phyloP scores from a whole-genome alignment of 2,113 vertebrate species.

The Falcunculus frontatus region DNA sequence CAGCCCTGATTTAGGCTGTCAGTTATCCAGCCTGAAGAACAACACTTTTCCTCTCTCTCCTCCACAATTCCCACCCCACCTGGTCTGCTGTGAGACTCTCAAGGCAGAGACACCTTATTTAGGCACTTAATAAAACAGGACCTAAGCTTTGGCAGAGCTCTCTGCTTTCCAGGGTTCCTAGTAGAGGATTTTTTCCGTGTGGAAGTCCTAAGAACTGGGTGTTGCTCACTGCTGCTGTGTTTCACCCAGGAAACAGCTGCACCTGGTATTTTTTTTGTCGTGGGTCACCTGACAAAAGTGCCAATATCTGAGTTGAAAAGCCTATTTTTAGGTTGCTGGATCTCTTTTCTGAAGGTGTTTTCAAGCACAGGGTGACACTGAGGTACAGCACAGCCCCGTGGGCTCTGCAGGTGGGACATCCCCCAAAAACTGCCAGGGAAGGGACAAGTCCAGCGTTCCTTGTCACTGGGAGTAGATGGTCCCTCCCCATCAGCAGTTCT shows the following conservation, averaged over 20 bases:
- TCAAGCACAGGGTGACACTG: not conserved
- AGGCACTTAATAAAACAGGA: not conserved
- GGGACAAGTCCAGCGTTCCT: not conserved
- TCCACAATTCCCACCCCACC: not conserved
- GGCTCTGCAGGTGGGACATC: not conserved
- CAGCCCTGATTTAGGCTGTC: not conserved
- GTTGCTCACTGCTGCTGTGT: not conserved
- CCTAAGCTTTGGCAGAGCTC: not conserved
- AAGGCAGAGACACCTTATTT: not conserved
- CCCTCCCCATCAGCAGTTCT: not conserved
- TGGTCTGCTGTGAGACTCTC: not conserved
- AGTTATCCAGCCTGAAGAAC: not conserved
- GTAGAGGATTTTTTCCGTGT: not conserved
- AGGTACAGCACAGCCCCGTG: accelerated
- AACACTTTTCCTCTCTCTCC: not conserved
- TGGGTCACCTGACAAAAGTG: not conserved
- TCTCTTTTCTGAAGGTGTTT: not conserved
- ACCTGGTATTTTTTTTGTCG: not conserved
- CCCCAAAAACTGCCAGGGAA: not conserved
- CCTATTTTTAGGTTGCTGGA: not conserved
- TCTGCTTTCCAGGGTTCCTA: not conserved
- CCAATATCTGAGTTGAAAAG: not conserved
- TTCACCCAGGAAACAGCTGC: not conserved
- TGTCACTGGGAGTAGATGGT: accelerated
- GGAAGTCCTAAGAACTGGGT: not conserved